Evolutionary conservation across 2,888 invertebrate species (phyloP).

Genomic region (Eupithecia pulchellata): DNA sequence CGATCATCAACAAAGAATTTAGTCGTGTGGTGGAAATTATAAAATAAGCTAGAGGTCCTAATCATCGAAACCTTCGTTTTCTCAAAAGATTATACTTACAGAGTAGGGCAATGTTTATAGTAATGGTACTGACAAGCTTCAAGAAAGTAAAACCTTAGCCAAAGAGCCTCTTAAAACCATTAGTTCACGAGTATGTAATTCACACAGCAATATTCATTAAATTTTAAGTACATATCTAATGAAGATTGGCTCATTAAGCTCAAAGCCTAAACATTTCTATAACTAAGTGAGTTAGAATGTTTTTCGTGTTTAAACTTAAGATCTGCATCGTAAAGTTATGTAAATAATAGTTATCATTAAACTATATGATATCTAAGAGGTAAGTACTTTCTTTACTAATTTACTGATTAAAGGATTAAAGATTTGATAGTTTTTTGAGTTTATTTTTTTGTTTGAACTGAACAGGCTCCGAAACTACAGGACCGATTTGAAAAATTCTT

Average conservation of each 20-base stretch:
- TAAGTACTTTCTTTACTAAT: too few species aligned
- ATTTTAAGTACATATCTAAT: slow-evolving; percentile 21
- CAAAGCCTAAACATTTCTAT: slow-evolving; percentile 23
- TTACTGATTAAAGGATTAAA: too few species aligned
- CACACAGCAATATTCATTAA: slow-evolving; percentile 22
- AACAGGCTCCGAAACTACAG: too few species aligned
- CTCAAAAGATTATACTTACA: background rate
- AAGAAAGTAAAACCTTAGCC: background rate
- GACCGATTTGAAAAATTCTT: too few species aligned
- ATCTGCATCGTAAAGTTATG: background rate
- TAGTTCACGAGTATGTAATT: slow-evolving; percentile 9
- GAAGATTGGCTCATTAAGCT: slow-evolving; percentile 26
- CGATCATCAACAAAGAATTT: too few species aligned
- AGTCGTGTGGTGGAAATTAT: too few species aligned
- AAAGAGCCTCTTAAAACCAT: slow-evolving; percentile 8
- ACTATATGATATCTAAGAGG: background rate
- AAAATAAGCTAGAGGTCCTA: too few species aligned
- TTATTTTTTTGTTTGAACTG: too few species aligned
- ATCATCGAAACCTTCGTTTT: too few species aligned
- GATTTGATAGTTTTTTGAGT: too few species aligned
- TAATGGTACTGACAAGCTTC: slow-evolving; percentile 5
- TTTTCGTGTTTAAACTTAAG: background rate
- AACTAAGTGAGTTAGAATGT: slow-evolving; percentile 5
- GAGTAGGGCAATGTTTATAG: background rate
- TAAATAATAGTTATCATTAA: background rate